Base-by-base conservation (phyloP, 2,888 invertebrate species). In the Andricus quercusramuli region DNA sequence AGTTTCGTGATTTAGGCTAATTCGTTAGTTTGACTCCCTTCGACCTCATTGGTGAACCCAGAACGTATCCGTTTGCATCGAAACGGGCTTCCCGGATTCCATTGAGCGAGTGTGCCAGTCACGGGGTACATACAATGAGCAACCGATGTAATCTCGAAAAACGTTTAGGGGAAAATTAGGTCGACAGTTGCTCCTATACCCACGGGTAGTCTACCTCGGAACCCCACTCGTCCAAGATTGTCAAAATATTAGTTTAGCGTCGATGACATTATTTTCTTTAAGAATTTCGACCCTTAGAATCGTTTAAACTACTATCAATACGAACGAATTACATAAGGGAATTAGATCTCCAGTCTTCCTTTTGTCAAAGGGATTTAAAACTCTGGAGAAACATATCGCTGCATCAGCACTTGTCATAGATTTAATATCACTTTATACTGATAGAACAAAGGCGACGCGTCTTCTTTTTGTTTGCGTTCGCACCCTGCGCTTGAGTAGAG, bases 81-180 rank as follows among this genome's bases (percentile, higher is more conserved):
- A 84, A 84, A 87, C 85, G 82, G 86, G 87, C 85, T 87, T 87
- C 85, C 83, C 81, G 83, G 81, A 81, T 82, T 70, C 80, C 79
- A 80, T 81, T 83, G 83, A 80, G 83, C 68, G 83, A 83, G 80
- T 68, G 62, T 68, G 70, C 79, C 64, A 76, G 74, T 76, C 74
- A 74, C 82, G 77, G 84, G 79, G 80, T 81, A 80, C 81, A 86
- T 86, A 92, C 92, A 92, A 92, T 90, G 89, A 89, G 88, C 86
- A 88, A 86, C 87, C 89, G 91, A 91, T 91, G 92, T 93, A 93
- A 93, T 92, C 92, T 92, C 90, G 90, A 90, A 89, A 90, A 92
- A 92, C 90, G 89, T 92, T 92, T 91, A 90, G 92, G 92, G 92
- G 90, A 88, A 91, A 92, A 93, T 93, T 92, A 92, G 92, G 89